phyloP scores from a whole-genome alignment of 2,888 invertebrate genomes.

The Halocaridina rubra region DNA sequence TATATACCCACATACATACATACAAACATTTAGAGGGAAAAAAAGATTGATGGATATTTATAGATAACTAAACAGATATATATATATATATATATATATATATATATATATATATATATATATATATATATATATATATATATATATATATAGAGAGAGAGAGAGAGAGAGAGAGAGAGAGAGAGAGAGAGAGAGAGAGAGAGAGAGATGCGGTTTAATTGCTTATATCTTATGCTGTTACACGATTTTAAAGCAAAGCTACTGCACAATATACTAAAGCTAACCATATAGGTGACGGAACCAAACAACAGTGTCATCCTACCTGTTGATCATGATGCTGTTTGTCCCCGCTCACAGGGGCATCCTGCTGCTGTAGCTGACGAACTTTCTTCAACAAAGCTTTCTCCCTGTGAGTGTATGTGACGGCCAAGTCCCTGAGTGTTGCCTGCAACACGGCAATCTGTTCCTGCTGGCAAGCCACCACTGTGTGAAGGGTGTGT shows the following conservation, averaged over 20 bases:
- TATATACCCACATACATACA: background rate
- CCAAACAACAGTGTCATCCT: too few relatives aligned
- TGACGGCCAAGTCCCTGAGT: conserved; percentile 45
- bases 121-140: background rate
- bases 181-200: too few relatives aligned
- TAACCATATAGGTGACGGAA: too few relatives aligned
- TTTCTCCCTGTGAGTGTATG: conserved; percentile 43
- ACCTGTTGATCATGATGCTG: background rate
- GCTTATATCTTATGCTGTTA: too few relatives aligned
- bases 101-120: background rate
- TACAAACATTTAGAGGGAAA: background rate
- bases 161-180: too few relatives aligned
- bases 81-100: background rate
- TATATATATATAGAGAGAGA: too few relatives aligned
- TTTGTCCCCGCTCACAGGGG: too few relatives aligned
- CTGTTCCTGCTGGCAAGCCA: conserved; percentile 59
- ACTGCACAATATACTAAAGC: too few relatives aligned
- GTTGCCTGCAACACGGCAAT: conserved; percentile 49
- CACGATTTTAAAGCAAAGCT: too few relatives aligned
- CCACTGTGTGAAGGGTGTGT: conserved; percentile 51
- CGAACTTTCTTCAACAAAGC: conserved; percentile 25
- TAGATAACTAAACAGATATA: background rate
- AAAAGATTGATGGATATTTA: background rate
- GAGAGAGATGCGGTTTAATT: too few relatives aligned
- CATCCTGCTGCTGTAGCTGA: conserved; percentile 26